These are phyloP conservation scores for Drosophila yakuba DNA, from an alignment of 1,140 invertebrate species.

Conservation along the genomic window DNA sequence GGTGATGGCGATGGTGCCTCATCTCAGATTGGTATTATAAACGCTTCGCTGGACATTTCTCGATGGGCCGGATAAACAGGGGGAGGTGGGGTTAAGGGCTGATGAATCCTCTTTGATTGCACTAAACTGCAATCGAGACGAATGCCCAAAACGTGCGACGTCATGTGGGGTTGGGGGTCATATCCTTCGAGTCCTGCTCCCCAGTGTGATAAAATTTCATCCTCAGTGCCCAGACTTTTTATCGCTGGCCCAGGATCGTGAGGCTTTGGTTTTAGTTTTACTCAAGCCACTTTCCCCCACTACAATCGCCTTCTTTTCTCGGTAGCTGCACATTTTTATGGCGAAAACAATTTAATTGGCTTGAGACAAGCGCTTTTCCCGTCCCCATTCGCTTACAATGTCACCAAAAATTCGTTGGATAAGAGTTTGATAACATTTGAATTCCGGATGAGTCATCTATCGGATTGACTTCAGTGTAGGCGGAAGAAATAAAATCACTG, in stretches of 20 bases:
- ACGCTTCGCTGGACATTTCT: constrained; percentile 77
- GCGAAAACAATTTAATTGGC: constrained; percentile 78
- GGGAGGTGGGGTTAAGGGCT: constrained; percentile 12
- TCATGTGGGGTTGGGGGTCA: constrained; percentile 41
- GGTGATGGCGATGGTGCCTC: constrained; percentile 29
- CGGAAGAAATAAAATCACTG: constrained; percentile 18
- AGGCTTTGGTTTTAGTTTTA: constrained; percentile 50
- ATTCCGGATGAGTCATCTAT: constrained; percentile 58
- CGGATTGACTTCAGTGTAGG: constrained; percentile 39
- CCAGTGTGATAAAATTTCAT: constrained; percentile 75
- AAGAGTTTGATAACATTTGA: constrained; percentile 55
- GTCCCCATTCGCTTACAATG: constrained; percentile 34
- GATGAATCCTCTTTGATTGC: constrained; percentile 82
- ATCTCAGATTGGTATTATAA: constrained; percentile 70
- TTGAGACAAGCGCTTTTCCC: constrained; percentile 45
- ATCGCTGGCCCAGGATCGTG: constrained; percentile 66
- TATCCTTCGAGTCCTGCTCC: constrained; percentile 23
- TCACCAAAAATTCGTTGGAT: constrained; percentile 50
- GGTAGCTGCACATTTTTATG: constrained; percentile 75
- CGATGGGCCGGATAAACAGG: constrained; percentile 14
- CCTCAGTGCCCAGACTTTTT: constrained; percentile 51
- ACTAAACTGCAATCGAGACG: constrained; percentile 83
- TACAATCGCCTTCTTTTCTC: constrained; percentile 1
- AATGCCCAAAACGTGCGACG: constrained; percentile 79
- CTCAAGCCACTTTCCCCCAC: constrained; percentile 10